Evolutionary conservation across 1,140 invertebrate species (phyloP).

Genomic region (Macrobrachium nipponense): DNA sequence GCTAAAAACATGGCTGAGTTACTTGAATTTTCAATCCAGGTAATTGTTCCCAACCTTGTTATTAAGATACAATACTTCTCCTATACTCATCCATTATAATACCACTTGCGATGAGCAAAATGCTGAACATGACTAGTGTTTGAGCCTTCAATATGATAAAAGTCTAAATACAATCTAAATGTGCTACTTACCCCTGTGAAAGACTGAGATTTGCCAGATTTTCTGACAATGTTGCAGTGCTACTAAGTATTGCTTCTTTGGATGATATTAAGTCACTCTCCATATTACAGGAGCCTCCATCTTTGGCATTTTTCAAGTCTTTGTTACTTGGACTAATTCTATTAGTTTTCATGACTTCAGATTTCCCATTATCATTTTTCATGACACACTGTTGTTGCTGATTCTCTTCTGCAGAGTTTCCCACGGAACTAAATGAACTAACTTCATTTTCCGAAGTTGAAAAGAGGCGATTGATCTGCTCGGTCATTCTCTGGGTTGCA

Average conservation of each 20-base stretch:
- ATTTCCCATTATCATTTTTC: constrained; percentile 14
- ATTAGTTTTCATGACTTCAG: constrained; percentile 24
- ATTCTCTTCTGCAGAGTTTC: constrained; percentile 27
- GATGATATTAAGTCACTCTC: constrained; percentile 48
- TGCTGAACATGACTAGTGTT: too few relatives aligned
- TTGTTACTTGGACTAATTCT: constrained; percentile 40
- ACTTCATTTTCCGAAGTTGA: constrained; percentile 44
- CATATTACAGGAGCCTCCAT: constrained; percentile 25
- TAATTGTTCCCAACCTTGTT: too few relatives aligned
- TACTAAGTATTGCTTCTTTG: constrained; percentile 52
- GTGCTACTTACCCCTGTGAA: constrained; percentile 38
- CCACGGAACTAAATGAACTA: constrained; percentile 8
- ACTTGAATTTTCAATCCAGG: too few relatives aligned
- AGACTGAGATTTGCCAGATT: constrained; percentile 57
- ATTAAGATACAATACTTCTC: too few relatives aligned
- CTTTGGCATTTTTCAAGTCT: constrained; percentile 40
- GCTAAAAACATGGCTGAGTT: too few relatives aligned
- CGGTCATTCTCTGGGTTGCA: constrained; percentile 70
- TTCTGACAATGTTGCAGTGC: constrained; percentile 53
- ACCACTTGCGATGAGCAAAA: too few relatives aligned
- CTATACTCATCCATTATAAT: too few relatives aligned
- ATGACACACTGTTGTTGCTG: background rate
- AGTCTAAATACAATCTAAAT: too few relatives aligned
- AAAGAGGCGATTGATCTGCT: constrained; percentile 63
- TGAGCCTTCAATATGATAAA: too few relatives aligned